Base-by-base conservation (phyloP, 2,113 vertebrate genomes). In the Chroicocephalus ridibundus region DNA sequence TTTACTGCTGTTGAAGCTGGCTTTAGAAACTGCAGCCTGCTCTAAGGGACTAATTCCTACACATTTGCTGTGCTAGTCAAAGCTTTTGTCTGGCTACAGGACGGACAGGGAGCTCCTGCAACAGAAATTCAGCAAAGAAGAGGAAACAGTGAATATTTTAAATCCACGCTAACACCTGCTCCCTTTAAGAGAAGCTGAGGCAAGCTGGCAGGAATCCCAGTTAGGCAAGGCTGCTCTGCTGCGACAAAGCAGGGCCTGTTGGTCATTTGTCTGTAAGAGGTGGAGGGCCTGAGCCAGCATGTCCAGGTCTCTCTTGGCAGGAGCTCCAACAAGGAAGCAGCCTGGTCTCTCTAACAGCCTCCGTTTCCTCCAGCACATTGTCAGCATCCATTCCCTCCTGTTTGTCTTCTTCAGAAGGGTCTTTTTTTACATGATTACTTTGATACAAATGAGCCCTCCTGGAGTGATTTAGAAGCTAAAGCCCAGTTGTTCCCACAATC, bases 41-140 rank as follows among this genome's bases (percentile, higher is more conserved):
- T 74, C 93, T 80, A 44, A 69, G 75, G 86, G 49, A 96, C 57
- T 82, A 82, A 91, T 89, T 95, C 74, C 81, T 79, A 61, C 74
- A 82, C 70, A 65, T 88, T 61, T 91, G 93, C 87, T 91, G 66
- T 25, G 36, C 52, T 93, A 61, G 44, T 93, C 89, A 89, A 87
- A 93, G 49, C 70, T 96, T 96, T 95, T 91, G 69, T 91, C 74
- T 85, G 70, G 44, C 54, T 69, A 44, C 13, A 51, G 55, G 68
- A 72, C 40, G 3, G 16, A 82, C 54, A 72, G 74, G 20, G 77
- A 91, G 36, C 70, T 96, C 61, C 47, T 52, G 42, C 64, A 36
- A 61, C 47, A 84, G 91, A 93, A 87, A 80, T 52, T 68, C 49
- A 91, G 62, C 64, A 76, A 82, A 82, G 57, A 89, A 4, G 17